Percentiles rank a stretch among this genome's conserved stretches.
Evolutionary conservation across 2,113 vertebrate species (phyloP).

Genomic region (Cephalopholis sonnerati): DNA sequence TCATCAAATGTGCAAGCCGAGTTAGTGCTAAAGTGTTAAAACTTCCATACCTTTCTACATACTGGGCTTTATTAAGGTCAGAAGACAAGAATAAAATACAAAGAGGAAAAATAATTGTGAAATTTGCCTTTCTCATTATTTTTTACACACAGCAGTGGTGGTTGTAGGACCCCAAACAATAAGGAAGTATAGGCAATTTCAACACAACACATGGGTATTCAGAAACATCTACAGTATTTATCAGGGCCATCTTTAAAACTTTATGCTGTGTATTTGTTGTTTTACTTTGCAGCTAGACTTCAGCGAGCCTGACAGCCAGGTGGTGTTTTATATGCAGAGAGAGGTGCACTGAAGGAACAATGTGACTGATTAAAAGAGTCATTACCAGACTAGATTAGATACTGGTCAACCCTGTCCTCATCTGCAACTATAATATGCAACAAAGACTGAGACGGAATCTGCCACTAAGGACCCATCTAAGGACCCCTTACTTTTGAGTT

Average conservation of each 20-base stretch:
- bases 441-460: constrained; percentile 22
- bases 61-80: not conserved
- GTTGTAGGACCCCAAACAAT: not conserved
- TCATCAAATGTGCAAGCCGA: not conserved
- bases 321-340: constrained; percentile 8
- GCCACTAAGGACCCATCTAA: not conserved
- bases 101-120: not conserved
- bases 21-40: too few species aligned
- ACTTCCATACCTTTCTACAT: not conserved
- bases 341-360: constrained; percentile 20
- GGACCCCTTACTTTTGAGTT: not conserved
- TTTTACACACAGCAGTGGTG: not conserved
- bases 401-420: constrained; percentile 23
- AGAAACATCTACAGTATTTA: not conserved
- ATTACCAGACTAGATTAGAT: constrained; percentile 38
- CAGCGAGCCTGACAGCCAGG: not conserved
- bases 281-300: not conserved
- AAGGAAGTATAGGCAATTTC: not conserved
- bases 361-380: constrained; percentile 41
- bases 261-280: not conserved
- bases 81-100: not conserved
- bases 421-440: constrained; percentile 35
- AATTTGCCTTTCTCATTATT: too few species aligned
- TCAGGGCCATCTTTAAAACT: not conserved
- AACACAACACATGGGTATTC: not conserved